phyloP scores from a whole-genome alignment of 2,888 invertebrate genomes.

The Ochropleura plecta region DNA sequence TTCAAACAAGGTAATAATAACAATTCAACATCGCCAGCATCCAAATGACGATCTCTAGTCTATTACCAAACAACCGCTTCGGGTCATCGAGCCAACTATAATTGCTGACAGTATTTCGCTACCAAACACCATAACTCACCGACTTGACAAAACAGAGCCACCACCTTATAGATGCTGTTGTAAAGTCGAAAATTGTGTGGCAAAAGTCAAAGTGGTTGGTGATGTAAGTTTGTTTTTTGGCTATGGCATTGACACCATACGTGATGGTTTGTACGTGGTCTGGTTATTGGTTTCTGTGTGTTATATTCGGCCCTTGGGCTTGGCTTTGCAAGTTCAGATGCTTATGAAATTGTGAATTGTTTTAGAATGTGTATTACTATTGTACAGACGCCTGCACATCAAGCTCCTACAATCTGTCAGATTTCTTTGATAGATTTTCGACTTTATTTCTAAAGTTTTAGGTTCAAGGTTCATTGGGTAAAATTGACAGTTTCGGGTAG shows the following conservation, averaged over 20 bases:
- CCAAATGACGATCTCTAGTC: slow-evolving; percentile 57
- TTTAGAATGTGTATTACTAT: slow-evolving; percentile 12
- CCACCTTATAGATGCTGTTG: fast-evolving
- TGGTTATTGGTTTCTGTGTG: slow-evolving; percentile 46
- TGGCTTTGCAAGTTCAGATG: slow-evolving; percentile 12
- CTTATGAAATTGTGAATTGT: slow-evolving; percentile 38
- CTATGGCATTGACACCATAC: slow-evolving; percentile 79
- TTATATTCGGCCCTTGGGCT: slow-evolving; percentile 33
- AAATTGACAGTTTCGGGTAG: no score
- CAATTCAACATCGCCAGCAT: slow-evolving; percentile 39
- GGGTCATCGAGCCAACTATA: slow-evolving; percentile 76
- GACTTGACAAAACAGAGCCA: background rate
- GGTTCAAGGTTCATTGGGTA: no score
- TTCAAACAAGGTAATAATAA: background rate
- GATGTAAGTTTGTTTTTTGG: slow-evolving; percentile 46
- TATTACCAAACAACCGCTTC: slow-evolving; percentile 68
- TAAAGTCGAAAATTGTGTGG: slow-evolving; percentile 57
- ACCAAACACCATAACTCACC: slow-evolving; percentile 56
- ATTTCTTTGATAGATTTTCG: no score
- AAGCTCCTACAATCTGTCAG: no score
- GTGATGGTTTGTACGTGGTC: slow-evolving; percentile 71
- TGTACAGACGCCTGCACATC: no score
- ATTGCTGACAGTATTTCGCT: slow-evolving; percentile 71
- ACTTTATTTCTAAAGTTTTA: no score
- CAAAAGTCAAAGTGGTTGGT: background rate